These are phyloP conservation scores for Okamejei kenojei DNA, from an alignment of 2,797 vertebrate genomes.

Conservation along the genomic window DNA sequence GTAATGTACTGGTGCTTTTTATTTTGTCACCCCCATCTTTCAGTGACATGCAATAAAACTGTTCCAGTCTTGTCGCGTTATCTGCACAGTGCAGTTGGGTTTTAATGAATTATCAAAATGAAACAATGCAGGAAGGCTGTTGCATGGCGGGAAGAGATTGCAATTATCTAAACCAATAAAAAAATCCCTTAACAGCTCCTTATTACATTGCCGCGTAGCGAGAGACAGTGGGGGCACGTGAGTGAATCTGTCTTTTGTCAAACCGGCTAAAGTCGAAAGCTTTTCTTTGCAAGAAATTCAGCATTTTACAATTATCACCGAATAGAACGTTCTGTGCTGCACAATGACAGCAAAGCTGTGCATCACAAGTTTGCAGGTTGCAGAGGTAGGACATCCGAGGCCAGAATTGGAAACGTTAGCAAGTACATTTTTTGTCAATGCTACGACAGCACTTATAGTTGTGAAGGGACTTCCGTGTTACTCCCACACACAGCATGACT, in stretches of 20 bases:
- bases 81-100: constrained; percentile 23
- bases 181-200: not conserved
- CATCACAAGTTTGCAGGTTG: not conserved
- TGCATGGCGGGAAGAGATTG: not conserved
- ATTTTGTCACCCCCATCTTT: constrained; percentile 9
- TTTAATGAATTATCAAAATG: constrained; percentile 29
- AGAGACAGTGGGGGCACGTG: not conserved
- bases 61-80: not conserved
- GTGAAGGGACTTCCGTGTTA: too few relatives aligned
- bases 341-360: not conserved
- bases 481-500: too few relatives aligned
- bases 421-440: too few relatives aligned
- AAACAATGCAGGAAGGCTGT: not conserved
- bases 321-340: not conserved
- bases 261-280: not conserved
- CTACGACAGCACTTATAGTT: too few relatives aligned
- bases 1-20: not conserved
- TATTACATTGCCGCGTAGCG: not conserved
- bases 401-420: too few relatives aligned
- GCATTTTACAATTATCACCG: not conserved
- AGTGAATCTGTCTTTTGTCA: not conserved
- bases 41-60: not conserved
- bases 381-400: not conserved
- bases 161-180: constrained; percentile 28
- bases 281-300: not conserved